phyloP scores from a whole-genome alignment of 2,888 invertebrate genomes.

The Diarsia brunnea region DNA sequence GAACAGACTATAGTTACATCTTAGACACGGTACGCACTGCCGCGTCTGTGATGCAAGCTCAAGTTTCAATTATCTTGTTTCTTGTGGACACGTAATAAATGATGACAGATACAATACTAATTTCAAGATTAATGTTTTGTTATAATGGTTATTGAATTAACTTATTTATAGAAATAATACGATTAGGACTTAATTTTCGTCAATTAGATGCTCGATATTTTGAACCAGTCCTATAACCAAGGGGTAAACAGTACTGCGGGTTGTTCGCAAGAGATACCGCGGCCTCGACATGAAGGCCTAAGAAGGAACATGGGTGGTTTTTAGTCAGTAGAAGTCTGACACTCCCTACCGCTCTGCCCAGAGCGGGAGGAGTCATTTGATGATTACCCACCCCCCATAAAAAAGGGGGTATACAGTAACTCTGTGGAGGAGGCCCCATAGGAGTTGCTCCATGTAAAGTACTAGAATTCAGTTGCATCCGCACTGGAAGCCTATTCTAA shows the following conservation, averaged over 20 bases:
- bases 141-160: slow-evolving; percentile 4
- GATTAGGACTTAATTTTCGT: neutral
- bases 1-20: slow-evolving; percentile 8
- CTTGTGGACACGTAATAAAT: slow-evolving; percentile 40
- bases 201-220: neutral
- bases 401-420: neutral
- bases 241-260: neutral
- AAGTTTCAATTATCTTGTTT: slow-evolving; percentile 31
- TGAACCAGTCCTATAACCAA: neutral
- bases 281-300: no score
- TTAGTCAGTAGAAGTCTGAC: no score
- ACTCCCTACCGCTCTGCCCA: no score
- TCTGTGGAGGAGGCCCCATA: neutral
- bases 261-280: no score
- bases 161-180: neutral
- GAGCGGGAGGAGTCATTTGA: no score
- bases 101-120: slow-evolving; percentile 27
- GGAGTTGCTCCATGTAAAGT: neutral
- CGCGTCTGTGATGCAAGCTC: slow-evolving; percentile 39
- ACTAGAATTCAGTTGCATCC: neutral
- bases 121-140: slow-evolving; percentile 22
- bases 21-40: slow-evolving; percentile 17
- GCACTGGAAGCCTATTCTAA: neutral
- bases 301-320: no score
- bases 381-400: no score